phyloP scores from a whole-genome alignment of 2,113 vertebrate genomes.

The Cacatua alba region DNA sequence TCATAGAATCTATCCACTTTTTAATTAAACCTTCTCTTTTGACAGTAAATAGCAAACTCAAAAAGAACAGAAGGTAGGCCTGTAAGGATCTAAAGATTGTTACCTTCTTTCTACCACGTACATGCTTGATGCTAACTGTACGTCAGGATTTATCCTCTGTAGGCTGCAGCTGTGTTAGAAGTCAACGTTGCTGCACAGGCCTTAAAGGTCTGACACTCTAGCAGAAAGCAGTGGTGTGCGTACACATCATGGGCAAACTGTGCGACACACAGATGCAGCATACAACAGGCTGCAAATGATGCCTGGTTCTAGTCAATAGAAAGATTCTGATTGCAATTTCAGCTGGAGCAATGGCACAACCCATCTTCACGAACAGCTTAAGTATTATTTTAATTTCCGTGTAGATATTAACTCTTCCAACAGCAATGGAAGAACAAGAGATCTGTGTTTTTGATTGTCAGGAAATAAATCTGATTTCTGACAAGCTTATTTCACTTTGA shows the following conservation, averaged over 20 bases:
- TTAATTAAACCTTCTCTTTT: neutral
- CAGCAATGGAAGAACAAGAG: neutral
- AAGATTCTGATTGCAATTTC: neutral
- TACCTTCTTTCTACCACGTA: neutral
- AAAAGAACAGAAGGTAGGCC: neutral
- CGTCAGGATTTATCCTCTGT: neutral
- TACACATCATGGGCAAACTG: neutral
- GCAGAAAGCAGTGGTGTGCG: neutral
- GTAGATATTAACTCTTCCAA: neutral
- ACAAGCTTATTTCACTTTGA: neutral
- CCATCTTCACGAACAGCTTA: neutral
- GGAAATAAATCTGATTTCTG: neutral
- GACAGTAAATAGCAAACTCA: neutral
- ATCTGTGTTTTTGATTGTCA: neutral
- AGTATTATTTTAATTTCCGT: conserved; percentile 2
- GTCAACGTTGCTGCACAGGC: neutral
- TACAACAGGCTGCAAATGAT: neutral
- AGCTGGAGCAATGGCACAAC: neutral
- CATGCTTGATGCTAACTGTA: neutral
- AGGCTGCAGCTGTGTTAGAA: neutral
- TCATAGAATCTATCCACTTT: neutral
- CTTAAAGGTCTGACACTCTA: neutral
- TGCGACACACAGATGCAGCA: neutral
- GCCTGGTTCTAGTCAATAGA: neutral
- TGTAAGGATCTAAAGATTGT: neutral